Base-by-base conservation (phyloP, 2,797 vertebrate species). In the Pterois miles region DNA sequence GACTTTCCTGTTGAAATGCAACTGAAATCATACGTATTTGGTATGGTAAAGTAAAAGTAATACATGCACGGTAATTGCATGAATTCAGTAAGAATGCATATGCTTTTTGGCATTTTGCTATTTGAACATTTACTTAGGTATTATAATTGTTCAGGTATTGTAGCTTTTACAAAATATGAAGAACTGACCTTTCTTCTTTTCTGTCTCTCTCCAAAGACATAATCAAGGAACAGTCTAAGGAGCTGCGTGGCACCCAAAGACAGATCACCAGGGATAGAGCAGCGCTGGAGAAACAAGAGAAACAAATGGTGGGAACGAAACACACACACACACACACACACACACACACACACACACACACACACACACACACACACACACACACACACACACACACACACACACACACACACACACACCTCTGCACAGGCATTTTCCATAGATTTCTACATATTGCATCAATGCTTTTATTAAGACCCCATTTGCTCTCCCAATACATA, bases 241-340 rank as follows among this genome's bases (percentile, higher is more conserved):
- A 99, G 89, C 90, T 99, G 89, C 96, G 98, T 75, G 96, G 97
- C 71, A 99, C 98, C 23, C 98, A 99, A 94, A 97, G 98, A 86
- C 95, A 97, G 89, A 99, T 99, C 95, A 95, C 96, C 91, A 96
- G 98, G 93, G 98, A 99, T 83, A 95, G 98, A 93, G 89, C 96
- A 68, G 96, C 97, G 52, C 95, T 99, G 78, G 98, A 99, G 91
- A 98, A 96, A 90, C 97, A 99, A 85, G 98, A 99, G 93, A 99
- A 98, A 88, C 98, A 99, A 94, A 94, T 99, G 97, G 98, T 99
- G 90, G 93, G 97, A 74, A 74, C 4, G 29, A 23, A 70, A 66
- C 68, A 57, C 72, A 38, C 50, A 79, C 78, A 74, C 38, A 57
- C 56, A 59, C 68, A 52, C 38, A 56, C 31, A 68, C 31, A 60